Evolutionary conservation across 2,113 vertebrate genomes (phyloP).

Genomic region (Brachyistius frenatus): DNA sequence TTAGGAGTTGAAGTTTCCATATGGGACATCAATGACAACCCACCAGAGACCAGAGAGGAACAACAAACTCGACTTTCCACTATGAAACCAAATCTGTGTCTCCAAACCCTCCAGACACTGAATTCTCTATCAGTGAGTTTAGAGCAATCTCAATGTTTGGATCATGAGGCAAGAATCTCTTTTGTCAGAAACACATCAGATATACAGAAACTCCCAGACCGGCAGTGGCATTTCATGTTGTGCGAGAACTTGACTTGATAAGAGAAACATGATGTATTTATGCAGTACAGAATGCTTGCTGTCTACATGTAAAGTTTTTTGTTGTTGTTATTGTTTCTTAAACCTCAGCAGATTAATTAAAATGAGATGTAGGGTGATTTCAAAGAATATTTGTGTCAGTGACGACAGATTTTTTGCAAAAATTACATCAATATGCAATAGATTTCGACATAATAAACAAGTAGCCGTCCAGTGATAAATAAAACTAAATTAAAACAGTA

Average conservation of each 20-base stretch:
- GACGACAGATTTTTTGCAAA: too few relatives aligned
- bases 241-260: not conserved
- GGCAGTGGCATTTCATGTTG: not conserved
- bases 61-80: conserved; percentile 70
- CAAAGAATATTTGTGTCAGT: too few relatives aligned
- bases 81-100: conserved; percentile 69
- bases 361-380: too few relatives aligned
- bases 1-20: conserved; percentile 75
- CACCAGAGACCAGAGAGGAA: conserved; percentile 63
- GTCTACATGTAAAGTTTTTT: too few relatives aligned
- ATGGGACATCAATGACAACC: conserved; percentile 82
- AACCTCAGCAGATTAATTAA: too few relatives aligned
- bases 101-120: conserved; percentile 49
- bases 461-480: too few relatives aligned
- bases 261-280: not conserved
- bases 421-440: too few relatives aligned
- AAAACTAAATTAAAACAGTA: too few relatives aligned
- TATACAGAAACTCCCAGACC: not conserved
- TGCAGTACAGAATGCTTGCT: not conserved
- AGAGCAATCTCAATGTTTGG: conserved; percentile 71
- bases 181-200: not conserved
- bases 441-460: too few relatives aligned
- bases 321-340: too few relatives aligned
- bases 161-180: conserved; percentile 61
- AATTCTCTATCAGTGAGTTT: conserved; percentile 58